phyloP scores from a whole-genome alignment of 2,888 invertebrate species.

The Tachina fera region DNA sequence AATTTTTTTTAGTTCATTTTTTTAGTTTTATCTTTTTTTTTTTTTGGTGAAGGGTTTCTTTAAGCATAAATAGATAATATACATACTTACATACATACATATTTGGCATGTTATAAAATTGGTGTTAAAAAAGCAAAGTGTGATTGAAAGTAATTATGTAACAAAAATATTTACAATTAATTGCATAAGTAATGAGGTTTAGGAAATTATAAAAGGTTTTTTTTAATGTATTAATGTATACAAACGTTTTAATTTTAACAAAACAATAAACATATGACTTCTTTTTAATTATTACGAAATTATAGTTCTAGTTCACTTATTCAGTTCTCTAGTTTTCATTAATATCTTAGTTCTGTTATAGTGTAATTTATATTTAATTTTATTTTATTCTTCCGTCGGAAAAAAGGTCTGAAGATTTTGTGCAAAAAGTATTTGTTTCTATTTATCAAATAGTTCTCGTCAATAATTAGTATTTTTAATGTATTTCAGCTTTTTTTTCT shows the following conservation, averaged over 20 bases:
- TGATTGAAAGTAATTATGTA: conserved; percentile 52
- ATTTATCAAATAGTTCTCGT: too few species aligned
- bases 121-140: conserved; percentile 56
- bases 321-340: not conserved
- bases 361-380: not conserved
- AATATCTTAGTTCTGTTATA: not conserved
- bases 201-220: not conserved
- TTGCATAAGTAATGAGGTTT: conserved; percentile 14
- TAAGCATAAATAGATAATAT: not conserved
- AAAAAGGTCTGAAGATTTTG: not conserved
- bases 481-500: not conserved
- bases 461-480: too few species aligned
- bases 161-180: conserved; percentile 3
- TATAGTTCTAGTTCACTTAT: not conserved
- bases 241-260: not conserved
- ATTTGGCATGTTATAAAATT: conserved; percentile 65
- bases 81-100: conserved; percentile 10
- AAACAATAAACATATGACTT: not conserved
- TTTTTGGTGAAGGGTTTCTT: conserved; percentile 62
- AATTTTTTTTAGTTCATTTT: not conserved
- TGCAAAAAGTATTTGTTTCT: not conserved
- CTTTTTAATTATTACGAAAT: too few species aligned
- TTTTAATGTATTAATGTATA: not conserved
- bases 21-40: not conserved
- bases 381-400: not conserved